Conservation (phyloP, 2,888 invertebrate genomes). For the Oscheius sp. region DNA sequence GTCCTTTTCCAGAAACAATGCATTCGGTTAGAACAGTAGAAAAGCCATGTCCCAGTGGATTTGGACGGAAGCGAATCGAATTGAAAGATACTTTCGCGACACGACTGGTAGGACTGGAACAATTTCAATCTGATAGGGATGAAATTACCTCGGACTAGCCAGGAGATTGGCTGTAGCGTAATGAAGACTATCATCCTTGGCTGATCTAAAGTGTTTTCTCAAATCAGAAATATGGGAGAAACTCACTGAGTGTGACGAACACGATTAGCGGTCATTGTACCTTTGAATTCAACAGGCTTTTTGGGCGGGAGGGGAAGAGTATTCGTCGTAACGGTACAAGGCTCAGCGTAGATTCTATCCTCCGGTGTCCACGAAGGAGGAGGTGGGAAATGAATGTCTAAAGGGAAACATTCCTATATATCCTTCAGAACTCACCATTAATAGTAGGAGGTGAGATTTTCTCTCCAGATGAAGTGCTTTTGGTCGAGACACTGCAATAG, state of each 20-base stretch:
- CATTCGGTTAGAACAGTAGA: constrained; percentile 59
- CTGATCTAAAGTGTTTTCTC: constrained; percentile 1
- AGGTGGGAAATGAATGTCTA: constrained; percentile 65
- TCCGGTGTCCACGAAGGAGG: constrained; percentile 46
- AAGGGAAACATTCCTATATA: no score
- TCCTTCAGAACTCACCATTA: no score
- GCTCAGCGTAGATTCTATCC: constrained; percentile 39
- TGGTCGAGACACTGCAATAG: constrained; percentile 41
- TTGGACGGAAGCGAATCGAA: constrained; percentile 37
- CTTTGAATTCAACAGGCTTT: background rate
- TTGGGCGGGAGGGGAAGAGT: background rate
- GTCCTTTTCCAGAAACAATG: constrained; percentile 36
- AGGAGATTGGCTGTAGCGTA: constrained; percentile 25
- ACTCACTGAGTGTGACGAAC: background rate
- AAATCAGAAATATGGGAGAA: background rate
- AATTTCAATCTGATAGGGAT: background rate
- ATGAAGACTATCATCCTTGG: constrained; percentile 16
- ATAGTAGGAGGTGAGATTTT: constrained; percentile 47
- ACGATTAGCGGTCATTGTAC: constrained; percentile 15
- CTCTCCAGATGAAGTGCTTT: constrained; percentile 37
- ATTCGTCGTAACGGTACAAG: constrained; percentile 26
- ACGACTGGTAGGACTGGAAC: background rate
- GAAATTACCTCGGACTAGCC: background rate
- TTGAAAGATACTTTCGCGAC: constrained; percentile 10
- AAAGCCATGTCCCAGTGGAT: constrained; percentile 61